Conservation (phyloP, 2,888 invertebrate genomes). For the Mythimna vitellina region DNA sequence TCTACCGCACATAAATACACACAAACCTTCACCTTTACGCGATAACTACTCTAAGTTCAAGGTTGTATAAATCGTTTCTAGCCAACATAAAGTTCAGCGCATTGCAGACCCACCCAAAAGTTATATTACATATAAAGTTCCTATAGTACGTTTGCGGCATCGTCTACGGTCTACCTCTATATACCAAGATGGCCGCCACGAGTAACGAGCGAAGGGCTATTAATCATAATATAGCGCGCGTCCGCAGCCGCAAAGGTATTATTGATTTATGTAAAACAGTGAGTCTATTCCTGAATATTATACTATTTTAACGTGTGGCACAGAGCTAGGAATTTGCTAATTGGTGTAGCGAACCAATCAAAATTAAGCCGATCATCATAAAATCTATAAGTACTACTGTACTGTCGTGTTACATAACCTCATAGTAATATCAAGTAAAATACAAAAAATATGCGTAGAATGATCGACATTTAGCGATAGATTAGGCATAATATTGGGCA, state of each 20-base stretch:
- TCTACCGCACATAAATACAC: no score
- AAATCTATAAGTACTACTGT: no score
- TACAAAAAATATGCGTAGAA: not conserved
- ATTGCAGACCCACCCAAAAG: slow-evolving; percentile 36
- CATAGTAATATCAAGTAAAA: no score
- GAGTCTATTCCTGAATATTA: not conserved
- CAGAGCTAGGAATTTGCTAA: not conserved
- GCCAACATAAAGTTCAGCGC: slow-evolving; percentile 36
- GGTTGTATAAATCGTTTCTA: slow-evolving; percentile 19
- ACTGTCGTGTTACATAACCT: no score
- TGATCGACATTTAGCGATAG: no score
- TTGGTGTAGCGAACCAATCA: no score
- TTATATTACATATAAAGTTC: not conserved
- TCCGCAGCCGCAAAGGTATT: slow-evolving; percentile 14
- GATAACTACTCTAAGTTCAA: slow-evolving; percentile 20
- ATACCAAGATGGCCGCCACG: slow-evolving; percentile 8
- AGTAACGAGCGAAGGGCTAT: slow-evolving; percentile 11
- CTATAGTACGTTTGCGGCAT: not conserved
- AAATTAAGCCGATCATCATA: no score
- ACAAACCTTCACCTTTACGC: no score
- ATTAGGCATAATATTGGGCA: no score
- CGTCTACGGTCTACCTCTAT: not conserved
- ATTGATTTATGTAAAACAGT: slow-evolving; percentile 36
- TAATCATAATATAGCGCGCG: slow-evolving; percentile 35
- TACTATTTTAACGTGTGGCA: not conserved